A percentile compares a stretch with the other conserved stretches of the same genome.
These are phyloP conservation scores for Dascillus cervinus DNA, from an alignment of 2,888 invertebrate genomes.

Conservation along the genomic window DNA sequence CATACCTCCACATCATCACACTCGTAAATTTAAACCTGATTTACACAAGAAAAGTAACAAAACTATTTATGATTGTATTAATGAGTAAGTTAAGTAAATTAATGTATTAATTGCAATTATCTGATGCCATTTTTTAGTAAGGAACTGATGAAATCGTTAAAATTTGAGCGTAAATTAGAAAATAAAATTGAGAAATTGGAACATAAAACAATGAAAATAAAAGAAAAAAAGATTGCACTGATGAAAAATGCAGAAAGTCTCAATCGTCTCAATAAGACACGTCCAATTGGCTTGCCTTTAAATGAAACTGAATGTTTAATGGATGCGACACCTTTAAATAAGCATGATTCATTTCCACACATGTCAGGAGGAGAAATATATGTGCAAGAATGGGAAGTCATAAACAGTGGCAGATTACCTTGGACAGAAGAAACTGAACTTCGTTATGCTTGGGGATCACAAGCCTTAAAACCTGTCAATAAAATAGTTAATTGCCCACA, in stretches of 20 bases:
- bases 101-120: too few relatives aligned
- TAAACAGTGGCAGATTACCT: constrained; percentile 35
- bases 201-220: constrained; percentile 37
- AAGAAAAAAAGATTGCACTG: constrained; percentile 36
- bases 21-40: constrained; percentile 20
- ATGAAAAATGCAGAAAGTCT: constrained; percentile 25
- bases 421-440: constrained; percentile 40
- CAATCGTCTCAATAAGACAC: constrained; percentile 6
- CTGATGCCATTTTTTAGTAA: too few relatives aligned
- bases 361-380: constrained; percentile 38
- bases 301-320: constrained; percentile 14
- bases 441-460: constrained; percentile 41
- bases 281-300: constrained; percentile 3
- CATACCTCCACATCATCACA: constrained; percentile 11
- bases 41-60: constrained; percentile 23
- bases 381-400: constrained; percentile 38
- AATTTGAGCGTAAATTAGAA: constrained; percentile 35
- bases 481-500: constrained; percentile 33
- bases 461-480: constrained; percentile 33
- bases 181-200: constrained; percentile 41
- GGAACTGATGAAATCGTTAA: constrained; percentile 21
- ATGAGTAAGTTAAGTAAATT: not conserved
- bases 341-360: constrained; percentile 18
- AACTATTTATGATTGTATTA: too few relatives aligned
- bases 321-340: constrained; percentile 18